A percentile compares a stretch with the other conserved stretches of the same genome.
These are phyloP conservation scores for Sander lucioperca DNA, from an alignment of 2,113 vertebrate genomes.

Conservation along the genomic window DNA sequence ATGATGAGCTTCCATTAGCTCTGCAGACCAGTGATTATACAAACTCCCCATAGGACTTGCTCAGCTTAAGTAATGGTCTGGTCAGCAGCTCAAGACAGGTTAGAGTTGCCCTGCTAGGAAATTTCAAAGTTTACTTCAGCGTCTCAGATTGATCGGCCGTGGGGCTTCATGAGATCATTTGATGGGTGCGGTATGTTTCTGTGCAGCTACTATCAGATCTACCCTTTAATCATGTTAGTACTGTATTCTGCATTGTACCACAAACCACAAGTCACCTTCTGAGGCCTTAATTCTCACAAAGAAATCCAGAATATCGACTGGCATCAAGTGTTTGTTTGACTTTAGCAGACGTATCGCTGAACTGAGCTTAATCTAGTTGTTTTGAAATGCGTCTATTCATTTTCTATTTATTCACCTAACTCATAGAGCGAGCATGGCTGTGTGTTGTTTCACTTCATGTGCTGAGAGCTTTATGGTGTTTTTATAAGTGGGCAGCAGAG, in stretches of 20 bases:
- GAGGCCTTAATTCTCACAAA: constrained; percentile 47
- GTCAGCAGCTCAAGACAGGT: constrained; percentile 74
- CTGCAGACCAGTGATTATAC: constrained; percentile 81
- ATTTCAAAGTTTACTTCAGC: constrained; percentile 72
- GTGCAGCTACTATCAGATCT: constrained; percentile 61
- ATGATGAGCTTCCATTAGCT: constrained; percentile 86
- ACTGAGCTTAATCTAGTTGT: constrained; percentile 51
- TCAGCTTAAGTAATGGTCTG: constrained; percentile 81
- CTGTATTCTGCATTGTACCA: constrained; percentile 63
- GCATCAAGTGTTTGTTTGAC: constrained; percentile 54
- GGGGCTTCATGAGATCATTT: constrained; percentile 51
- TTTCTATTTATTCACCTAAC: constrained; percentile 38
- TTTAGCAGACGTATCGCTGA: constrained; percentile 39
- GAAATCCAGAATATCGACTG: constrained; percentile 50
- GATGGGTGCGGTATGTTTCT: constrained; percentile 28
- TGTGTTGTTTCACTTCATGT: constrained; percentile 30
- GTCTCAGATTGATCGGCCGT: constrained; percentile 57
- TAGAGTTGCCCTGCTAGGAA: constrained; percentile 67
- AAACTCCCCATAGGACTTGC: constrained; percentile 77
- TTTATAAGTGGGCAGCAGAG: constrained; percentile 55
- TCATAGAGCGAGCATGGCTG: constrained; percentile 8
- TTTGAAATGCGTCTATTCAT: constrained; percentile 33
- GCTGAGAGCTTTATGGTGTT: constrained; percentile 66
- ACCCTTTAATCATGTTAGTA: constrained; percentile 70
- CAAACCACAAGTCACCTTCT: constrained; percentile 74